phyloP scores from a whole-genome alignment of 2,888 invertebrate genomes.

The Aquatica leii region DNA sequence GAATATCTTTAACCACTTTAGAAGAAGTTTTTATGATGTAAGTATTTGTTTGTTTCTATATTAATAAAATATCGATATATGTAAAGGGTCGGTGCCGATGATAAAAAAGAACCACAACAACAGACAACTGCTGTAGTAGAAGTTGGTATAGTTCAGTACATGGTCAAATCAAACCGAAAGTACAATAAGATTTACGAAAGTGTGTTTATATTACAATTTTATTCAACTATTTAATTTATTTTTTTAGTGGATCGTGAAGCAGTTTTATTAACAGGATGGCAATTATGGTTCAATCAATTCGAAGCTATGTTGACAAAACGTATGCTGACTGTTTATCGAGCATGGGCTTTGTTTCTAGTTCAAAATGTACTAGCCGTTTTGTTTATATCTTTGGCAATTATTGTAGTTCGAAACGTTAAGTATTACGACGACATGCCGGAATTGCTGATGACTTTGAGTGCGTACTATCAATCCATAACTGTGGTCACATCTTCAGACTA shows the following conservation, averaged over 20 bases:
- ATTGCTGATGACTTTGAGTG: slow-evolving; percentile 63
- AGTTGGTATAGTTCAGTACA: too few species aligned
- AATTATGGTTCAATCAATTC: slow-evolving; percentile 30
- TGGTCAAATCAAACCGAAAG: too few species aligned
- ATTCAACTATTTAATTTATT: not conserved
- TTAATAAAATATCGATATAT: too few species aligned
- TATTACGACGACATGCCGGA: slow-evolving; percentile 60
- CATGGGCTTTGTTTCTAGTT: slow-evolving; percentile 65
- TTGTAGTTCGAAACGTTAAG: slow-evolving; percentile 63
- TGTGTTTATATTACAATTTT: not conserved
- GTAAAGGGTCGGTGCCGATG: not conserved
- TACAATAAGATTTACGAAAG: too few species aligned
- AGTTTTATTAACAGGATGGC: slow-evolving; percentile 4
- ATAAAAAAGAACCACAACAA: too few species aligned
- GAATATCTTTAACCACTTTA: slow-evolving; percentile 84
- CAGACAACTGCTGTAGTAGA: too few species aligned
- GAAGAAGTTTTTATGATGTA: slow-evolving; percentile 90
- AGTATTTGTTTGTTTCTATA: slow-evolving; percentile 48
- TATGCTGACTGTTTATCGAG: slow-evolving; percentile 61
- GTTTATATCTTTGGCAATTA: slow-evolving; percentile 66
- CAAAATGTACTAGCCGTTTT: slow-evolving; percentile 72
- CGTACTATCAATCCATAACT: slow-evolving; percentile 49
- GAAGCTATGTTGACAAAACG: slow-evolving; percentile 39
- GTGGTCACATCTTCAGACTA: slow-evolving; percentile 27
- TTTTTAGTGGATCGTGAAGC: slow-evolving; percentile 41